Evolutionary conservation across 2,888 invertebrate genomes (phyloP).

Genomic region (Hyalella azteca): DNA sequence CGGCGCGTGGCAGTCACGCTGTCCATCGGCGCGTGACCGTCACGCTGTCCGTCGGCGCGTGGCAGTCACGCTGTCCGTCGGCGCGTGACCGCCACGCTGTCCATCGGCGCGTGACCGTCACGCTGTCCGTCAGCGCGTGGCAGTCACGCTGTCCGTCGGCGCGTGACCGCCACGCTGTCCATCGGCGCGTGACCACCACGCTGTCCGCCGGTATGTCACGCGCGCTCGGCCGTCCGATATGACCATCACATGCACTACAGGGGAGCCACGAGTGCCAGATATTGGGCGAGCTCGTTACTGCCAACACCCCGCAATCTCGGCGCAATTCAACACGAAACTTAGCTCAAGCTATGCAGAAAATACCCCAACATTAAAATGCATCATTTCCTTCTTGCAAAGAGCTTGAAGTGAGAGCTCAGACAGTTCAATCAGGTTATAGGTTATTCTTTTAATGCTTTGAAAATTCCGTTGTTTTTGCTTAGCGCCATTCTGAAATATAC

Average conservation of each 20-base stretch:
- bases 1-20: no score
- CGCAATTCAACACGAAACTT: neutral
- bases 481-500: neutral
- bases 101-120: no score
- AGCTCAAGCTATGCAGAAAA: neutral
- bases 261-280: neutral
- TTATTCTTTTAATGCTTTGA: neutral
- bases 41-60: no score
- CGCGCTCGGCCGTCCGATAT: neutral
- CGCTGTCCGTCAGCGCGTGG: no score
- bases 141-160: no score
- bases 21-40: no score
- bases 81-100: no score
- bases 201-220: neutral
- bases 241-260: neutral
- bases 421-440: no score
- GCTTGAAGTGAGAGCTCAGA: neutral
- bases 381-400: neutral
- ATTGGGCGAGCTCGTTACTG: neutral
- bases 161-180: no score
- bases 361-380: neutral
- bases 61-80: no score
- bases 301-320: neutral
- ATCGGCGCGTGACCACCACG: no score
- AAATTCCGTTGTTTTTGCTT: neutral